Percentiles rank a stretch among this genome's conserved stretches.
Conservation (phyloP, 1,140 invertebrate genomes). For the Spodoptera litura region DNA sequence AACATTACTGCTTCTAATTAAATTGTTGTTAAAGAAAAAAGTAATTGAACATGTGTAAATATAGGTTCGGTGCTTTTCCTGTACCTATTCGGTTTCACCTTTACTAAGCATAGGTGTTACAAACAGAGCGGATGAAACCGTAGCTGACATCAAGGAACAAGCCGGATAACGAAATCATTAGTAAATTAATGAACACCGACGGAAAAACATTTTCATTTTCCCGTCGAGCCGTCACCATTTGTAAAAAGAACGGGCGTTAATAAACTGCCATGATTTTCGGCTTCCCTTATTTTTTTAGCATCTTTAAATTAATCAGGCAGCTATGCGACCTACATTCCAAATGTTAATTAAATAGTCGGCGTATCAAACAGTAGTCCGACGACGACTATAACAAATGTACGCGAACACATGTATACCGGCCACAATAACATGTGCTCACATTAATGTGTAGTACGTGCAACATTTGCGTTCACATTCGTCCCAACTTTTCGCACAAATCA, state of each 20-base stretch:
- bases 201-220: slow-evolving; percentile 25
- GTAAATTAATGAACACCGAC: slow-evolving; percentile 35
- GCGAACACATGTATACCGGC: slow-evolving; percentile 29
- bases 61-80: slow-evolving; percentile 13
- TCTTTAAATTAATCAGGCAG: slow-evolving; percentile 14
- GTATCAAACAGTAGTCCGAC: slow-evolving; percentile 25
- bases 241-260: slow-evolving; percentile 17
- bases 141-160: slow-evolving; percentile 27
- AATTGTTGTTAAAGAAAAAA: slow-evolving; percentile 9
- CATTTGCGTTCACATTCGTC: slow-evolving; percentile 40
- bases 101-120: slow-evolving; percentile 8
- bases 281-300: background rate
- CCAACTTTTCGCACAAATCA: slow-evolving; percentile 54
- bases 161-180: slow-evolving; percentile 36
- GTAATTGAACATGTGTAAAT: background rate
- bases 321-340: slow-evolving; percentile 31
- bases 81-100: background rate
- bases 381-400: slow-evolving; percentile 31
- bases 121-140: slow-evolving; percentile 16
- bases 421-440: slow-evolving; percentile 45
- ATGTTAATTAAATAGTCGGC: slow-evolving; percentile 43
- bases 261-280: background rate
- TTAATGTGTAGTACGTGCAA: slow-evolving; percentile 33
- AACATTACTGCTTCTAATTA: background rate
- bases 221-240: background rate